These are phyloP conservation scores for Cephus pulcher DNA, from an alignment of 2,888 invertebrate species.

Conservation along the genomic window DNA sequence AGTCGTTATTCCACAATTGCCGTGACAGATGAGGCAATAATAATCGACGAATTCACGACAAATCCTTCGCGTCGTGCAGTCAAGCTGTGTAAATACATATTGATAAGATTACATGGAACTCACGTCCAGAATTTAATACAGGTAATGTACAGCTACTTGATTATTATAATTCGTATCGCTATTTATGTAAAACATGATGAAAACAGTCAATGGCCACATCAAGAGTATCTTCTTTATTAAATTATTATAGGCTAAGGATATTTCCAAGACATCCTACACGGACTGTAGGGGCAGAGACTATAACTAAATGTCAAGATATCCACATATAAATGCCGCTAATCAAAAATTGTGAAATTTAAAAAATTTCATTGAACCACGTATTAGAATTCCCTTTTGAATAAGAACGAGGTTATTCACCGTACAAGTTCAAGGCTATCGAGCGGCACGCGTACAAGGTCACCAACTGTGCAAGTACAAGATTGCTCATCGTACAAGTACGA, in stretches of 20 bases:
- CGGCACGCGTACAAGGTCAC: constrained; percentile 9
- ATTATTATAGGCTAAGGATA: neutral
- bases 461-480: constrained; percentile 1
- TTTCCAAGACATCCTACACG: neutral
- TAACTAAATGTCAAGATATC: neutral
- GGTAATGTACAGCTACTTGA: neutral
- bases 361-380: neutral
- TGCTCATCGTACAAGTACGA: neutral
- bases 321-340: neutral
- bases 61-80: neutral
- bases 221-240: neutral
- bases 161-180: neutral
- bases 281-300: neutral
- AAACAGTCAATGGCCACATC: neutral
- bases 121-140: neutral
- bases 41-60: neutral
- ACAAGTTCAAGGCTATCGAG: constrained; percentile 51
- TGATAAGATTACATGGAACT: neutral
- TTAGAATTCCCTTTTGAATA: neutral
- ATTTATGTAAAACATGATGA: neutral
- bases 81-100: neutral
- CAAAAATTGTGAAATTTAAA: neutral
- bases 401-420: constrained; percentile 32
- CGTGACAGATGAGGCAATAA: neutral
- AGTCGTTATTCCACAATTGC: neutral